A percentile compares a stretch with the other conserved stretches of the same genome.
Conservation (phyloP, 2,888 invertebrate genomes). For the Scelioninae gen. 1 region DNA sequence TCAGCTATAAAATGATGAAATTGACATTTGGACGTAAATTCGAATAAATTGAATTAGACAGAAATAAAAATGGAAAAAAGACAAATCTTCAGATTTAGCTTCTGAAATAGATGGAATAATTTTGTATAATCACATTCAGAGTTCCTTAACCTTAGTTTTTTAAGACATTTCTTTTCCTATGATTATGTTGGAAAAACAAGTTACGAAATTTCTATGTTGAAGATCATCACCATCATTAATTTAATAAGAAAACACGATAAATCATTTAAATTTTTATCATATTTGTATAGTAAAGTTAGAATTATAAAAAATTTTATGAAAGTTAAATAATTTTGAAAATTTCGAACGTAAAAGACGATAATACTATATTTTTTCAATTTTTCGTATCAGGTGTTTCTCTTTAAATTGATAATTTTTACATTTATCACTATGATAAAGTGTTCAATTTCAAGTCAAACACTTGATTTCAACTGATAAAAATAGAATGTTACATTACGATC, state of each 20-base stretch:
- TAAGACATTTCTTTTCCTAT: not conserved
- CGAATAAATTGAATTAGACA: slow-evolving; percentile 25
- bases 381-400: too few relatives aligned
- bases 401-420: too few relatives aligned
- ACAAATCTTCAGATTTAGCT: slow-evolving; percentile 1
- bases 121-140: slow-evolving; percentile 18
- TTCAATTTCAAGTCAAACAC: too few relatives aligned
- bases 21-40: slow-evolving; percentile 8
- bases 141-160: slow-evolving; percentile 18
- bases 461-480: too few relatives aligned
- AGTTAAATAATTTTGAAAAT: too few relatives aligned
- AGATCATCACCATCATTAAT: not conserved
- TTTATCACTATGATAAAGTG: too few relatives aligned
- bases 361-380: too few relatives aligned
- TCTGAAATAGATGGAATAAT: slow-evolving; percentile 39
- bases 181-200: not conserved
- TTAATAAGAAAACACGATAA: not conserved
- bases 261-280: not conserved
- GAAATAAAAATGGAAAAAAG: slow-evolving; percentile 17
- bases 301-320: too few relatives aligned
- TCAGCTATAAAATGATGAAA: slow-evolving; percentile 32
- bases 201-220: not conserved
- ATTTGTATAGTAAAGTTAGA: too few relatives aligned
- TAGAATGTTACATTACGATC: too few relatives aligned
- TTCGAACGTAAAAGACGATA: too few relatives aligned